Conservation (phyloP, 2,797 vertebrate species). For the Bovichtus variegatus region DNA sequence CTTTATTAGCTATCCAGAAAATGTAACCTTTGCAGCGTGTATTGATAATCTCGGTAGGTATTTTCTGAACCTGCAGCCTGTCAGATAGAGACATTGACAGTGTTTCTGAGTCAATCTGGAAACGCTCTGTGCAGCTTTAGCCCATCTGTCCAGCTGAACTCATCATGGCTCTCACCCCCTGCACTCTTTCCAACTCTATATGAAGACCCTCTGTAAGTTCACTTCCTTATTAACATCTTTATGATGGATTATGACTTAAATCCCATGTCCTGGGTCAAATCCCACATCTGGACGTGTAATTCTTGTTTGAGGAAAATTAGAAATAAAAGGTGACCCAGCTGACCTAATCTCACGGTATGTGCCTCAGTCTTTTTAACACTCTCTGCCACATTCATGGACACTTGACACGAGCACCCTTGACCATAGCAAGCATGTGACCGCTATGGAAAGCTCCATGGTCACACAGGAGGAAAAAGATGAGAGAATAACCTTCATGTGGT, state of each 20-base stretch:
- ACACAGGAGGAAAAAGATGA: constrained; percentile 33
- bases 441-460: constrained; percentile 59
- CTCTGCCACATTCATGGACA: constrained; percentile 55
- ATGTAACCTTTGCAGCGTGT: not conserved
- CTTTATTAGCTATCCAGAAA: not conserved
- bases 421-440: constrained; percentile 45
- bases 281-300: constrained; percentile 72
- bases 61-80: constrained; percentile 12
- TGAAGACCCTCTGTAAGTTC: constrained; percentile 40
- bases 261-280: constrained; percentile 55
- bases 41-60: not conserved
- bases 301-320: constrained; percentile 54
- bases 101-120: constrained; percentile 51
- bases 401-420: constrained; percentile 34
- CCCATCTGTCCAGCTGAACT: constrained; percentile 56
- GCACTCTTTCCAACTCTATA: constrained; percentile 31
- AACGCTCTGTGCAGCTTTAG: constrained; percentile 57
- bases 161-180: constrained; percentile 13
- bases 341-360: constrained; percentile 40
- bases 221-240: constrained; percentile 65
- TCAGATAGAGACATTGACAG: constrained; percentile 39
- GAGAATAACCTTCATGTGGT: constrained; percentile 71
- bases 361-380: constrained; percentile 47
- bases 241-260: constrained; percentile 62
- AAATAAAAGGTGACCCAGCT: constrained; percentile 52